A percentile compares a stretch with the other conserved stretches of the same genome.
These are phyloP conservation scores for Lepus americanus DNA, from an alignment of 2,113 vertebrate genomes.

Conservation along the genomic window DNA sequence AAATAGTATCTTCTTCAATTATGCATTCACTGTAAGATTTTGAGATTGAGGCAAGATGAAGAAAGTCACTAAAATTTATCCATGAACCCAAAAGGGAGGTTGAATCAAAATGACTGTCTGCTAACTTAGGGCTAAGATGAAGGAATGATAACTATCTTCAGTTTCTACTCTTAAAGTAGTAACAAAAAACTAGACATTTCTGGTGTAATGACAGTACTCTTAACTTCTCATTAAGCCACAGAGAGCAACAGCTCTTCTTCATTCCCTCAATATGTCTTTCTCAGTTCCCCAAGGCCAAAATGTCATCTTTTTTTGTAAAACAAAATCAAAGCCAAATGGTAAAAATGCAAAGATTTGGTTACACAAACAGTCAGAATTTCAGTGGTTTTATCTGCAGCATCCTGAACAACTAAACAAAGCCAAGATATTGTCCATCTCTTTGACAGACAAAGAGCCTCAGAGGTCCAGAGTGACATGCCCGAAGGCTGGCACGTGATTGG, in stretches of 20 bases:
- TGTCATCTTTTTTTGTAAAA: constrained; percentile 84
- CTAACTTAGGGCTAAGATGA: constrained; percentile 81
- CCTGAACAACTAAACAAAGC: constrained; percentile 89
- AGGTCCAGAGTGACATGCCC: constrained; percentile 91
- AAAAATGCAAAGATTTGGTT: constrained; percentile 89
- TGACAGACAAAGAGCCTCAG: constrained; percentile 92
- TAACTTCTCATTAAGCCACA: constrained; percentile 77
- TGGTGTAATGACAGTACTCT: constrained; percentile 82
- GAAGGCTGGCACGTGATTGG: constrained; percentile 92
- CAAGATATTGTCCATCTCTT: constrained; percentile 92
- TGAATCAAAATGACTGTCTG: constrained; percentile 55
- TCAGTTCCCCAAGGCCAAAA: constrained; percentile 85
- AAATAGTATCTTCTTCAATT: constrained; percentile 51
- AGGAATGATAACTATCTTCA: constrained; percentile 66
- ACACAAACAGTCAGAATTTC: constrained; percentile 89
- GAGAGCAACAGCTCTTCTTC: constrained; percentile 83
- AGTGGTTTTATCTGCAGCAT: constrained; percentile 88
- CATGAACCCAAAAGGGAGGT: not conserved
- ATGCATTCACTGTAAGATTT: constrained; percentile 48
- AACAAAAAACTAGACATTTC: constrained; percentile 65
- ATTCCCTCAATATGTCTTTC: constrained; percentile 85
- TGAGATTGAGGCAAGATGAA: constrained; percentile 32
- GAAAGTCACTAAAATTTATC: not conserved
- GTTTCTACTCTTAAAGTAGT: constrained; percentile 81
- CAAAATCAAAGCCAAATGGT: constrained; percentile 90